phyloP scores from a whole-genome alignment of 2,113 vertebrate species.

The Monarcha castaneiventris region DNA sequence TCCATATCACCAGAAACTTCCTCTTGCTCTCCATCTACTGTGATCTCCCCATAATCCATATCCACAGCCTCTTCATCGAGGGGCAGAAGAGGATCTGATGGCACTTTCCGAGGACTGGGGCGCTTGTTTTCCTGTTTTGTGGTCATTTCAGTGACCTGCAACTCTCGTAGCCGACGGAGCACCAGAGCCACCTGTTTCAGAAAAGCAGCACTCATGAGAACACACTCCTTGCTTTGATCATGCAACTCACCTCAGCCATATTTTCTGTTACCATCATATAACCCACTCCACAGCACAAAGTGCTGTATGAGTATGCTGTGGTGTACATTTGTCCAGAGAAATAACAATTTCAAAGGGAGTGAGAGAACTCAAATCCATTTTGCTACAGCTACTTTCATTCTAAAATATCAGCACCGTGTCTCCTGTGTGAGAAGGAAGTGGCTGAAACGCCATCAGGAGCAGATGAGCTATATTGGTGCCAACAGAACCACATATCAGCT shows the following conservation, averaged over 20 bases:
- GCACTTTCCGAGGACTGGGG: slow-evolving; percentile 85
- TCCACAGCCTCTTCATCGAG: slow-evolving; percentile 95
- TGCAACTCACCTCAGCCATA: neutral
- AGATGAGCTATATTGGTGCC: neutral
- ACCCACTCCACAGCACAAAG: neutral
- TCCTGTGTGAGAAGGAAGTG: neutral
- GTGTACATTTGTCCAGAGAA: neutral
- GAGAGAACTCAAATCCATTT: neutral
- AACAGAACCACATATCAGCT: neutral
- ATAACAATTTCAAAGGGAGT: neutral
- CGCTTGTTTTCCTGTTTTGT: slow-evolving; percentile 86
- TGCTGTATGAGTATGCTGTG: neutral
- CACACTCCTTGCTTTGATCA: neutral
- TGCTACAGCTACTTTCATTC: neutral
- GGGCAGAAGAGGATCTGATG: slow-evolving; percentile 83
- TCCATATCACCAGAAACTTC: slow-evolving; percentile 80
- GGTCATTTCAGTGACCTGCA: slow-evolving; percentile 88
- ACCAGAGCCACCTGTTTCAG: slow-evolving; percentile 90
- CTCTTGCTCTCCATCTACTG: slow-evolving; percentile 77
- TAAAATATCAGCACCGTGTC: neutral
- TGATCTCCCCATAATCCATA: slow-evolving; percentile 85
- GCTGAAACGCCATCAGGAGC: neutral
- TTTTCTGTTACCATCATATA: neutral
- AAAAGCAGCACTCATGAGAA: neutral
- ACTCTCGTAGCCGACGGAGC: slow-evolving; percentile 88